phyloP scores from a whole-genome alignment of 2,888 invertebrate genomes.

The Copidosoma aretas region DNA sequence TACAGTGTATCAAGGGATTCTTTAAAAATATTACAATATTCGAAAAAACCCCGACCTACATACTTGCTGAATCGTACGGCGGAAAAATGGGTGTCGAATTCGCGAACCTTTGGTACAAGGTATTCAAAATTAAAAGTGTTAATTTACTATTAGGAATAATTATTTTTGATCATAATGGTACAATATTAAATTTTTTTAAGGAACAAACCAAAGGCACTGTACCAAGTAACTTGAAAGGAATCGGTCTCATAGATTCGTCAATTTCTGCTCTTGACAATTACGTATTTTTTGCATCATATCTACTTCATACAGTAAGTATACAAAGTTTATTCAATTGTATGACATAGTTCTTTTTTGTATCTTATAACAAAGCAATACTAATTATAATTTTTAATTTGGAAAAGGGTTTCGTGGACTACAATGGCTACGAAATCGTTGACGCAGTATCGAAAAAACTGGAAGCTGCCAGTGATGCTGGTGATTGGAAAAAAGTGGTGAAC shows the following conservation, averaged over 20 bases:
- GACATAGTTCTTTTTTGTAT: too few relatives aligned
- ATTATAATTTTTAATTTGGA: neutral
- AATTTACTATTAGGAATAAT: constrained; percentile 11
- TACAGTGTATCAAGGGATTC: constrained; percentile 75
- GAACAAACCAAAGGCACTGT: constrained; percentile 44
- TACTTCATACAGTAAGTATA: neutral
- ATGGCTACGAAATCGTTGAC: constrained; percentile 12
- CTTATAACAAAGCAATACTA: neutral
- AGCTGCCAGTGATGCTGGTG: constrained; percentile 10
- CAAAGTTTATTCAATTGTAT: neutral
- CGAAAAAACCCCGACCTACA: constrained; percentile 76
- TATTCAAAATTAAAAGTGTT: too few relatives aligned
- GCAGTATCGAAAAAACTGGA: constrained; percentile 27
- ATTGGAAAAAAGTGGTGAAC: constrained; percentile 26
- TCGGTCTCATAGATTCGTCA: constrained; percentile 51
- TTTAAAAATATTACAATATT: constrained; percentile 74
- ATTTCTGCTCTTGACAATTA: constrained; percentile 52
- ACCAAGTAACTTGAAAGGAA: constrained; percentile 50
- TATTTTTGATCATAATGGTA: neutral
- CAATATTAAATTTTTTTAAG: constrained; percentile 1
- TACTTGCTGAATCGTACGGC: constrained; percentile 90
- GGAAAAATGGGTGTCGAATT: constrained; percentile 92
- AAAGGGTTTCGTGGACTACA: constrained; percentile 31
- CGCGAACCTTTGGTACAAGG: constrained; percentile 68
- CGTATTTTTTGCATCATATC: constrained; percentile 47